These are phyloP conservation scores for Ceratina calcarata DNA, from an alignment of 1,140 invertebrate species.

Conservation along the genomic window DNA sequence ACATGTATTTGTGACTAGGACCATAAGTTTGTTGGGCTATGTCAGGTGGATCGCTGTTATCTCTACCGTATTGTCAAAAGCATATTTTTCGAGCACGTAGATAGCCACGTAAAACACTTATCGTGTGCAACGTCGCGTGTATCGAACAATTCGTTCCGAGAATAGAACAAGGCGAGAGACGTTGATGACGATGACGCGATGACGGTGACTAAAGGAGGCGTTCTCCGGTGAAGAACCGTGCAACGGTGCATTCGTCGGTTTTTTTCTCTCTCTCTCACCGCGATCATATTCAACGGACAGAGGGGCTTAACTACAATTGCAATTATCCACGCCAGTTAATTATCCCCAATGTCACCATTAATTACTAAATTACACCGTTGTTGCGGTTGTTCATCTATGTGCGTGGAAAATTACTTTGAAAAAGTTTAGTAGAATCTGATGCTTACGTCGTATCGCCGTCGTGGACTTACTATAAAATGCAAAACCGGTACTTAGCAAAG, in stretches of 20 bases:
- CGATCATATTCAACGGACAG: slow-evolving; percentile 47
- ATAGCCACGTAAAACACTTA: no score
- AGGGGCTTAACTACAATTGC: slow-evolving; percentile 69
- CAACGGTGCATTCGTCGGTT: slow-evolving; percentile 30
- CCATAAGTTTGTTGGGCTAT: no score
- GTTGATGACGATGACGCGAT: slow-evolving; percentile 14
- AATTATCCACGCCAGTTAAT: slow-evolving; percentile 75
- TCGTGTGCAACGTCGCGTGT: no score
- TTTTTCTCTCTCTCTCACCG: slow-evolving; percentile 39
- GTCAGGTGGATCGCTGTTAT: no score
- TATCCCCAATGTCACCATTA: slow-evolving; percentile 76
- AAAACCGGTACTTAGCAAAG: background rate
- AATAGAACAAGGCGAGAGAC: slow-evolving; percentile 51
- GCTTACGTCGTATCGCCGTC: slow-evolving; percentile 29
- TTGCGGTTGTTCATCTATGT: background rate
- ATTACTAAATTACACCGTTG: slow-evolving; percentile 75
- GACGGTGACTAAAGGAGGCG: slow-evolving; percentile 32
- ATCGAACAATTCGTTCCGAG: slow-evolving; percentile 57
- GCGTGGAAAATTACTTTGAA: slow-evolving; percentile 60
- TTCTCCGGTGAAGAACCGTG: slow-evolving; percentile 36
- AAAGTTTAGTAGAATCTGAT: slow-evolving; percentile 44
- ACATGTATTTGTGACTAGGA: no score
- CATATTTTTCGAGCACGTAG: no score
- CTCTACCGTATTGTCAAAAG: no score
- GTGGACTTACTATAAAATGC: slow-evolving; percentile 5